Evolutionary conservation across 2,113 vertebrate genomes (phyloP), one percentile per base, ranked within the genome.

Genomic region (Varanus salvator): DNA sequence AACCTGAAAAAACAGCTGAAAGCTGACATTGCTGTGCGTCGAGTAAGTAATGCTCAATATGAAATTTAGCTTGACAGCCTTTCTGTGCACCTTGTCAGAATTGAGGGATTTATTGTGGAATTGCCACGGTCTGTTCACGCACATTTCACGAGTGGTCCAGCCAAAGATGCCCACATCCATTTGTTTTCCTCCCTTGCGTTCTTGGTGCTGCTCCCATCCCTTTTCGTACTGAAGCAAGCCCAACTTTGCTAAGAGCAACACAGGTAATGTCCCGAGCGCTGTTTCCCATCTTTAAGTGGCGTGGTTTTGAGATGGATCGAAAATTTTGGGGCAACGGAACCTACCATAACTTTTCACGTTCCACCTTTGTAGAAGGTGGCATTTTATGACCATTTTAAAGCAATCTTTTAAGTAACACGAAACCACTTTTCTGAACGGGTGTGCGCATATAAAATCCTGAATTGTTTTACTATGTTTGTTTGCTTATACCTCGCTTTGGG

Each of bases 41-140:
- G 96, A 95, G 99, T 97, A 97, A 98, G 98, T 98, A 90, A 74
- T 31, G 89, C 88, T 89, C 84, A 21, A 12, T 25, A 14, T n/a
- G 3, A 34, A 7, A 4, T 80, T 80, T 27, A 48, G 34, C 15
- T 4, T 19, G 12, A 84, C 81, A 12, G 14, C 60, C 17, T 64
- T 21, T 64, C 60, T 64, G 60, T 64, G 1, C 17, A 19, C 60
- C 60, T 19, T 64, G 38, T 44, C 38, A 1, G 38, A 44, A 44
- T 44, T 21, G 60, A 19, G 60, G 31, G 17, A n/a, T 60, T 81
- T 21, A 34, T 34, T 57, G 31, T 81, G 78, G 54, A 81, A 81
- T 81, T 11, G 12, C 38, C 64, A 48, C 48, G 38, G 60, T 3
- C 48, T 44, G 3, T 69, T 84, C 38, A 29, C 29, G 15, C 15